Evolutionary conservation across 2,888 invertebrate genomes (phyloP), one percentile per base, ranked within the genome.

Genomic region (Amphipyra tragopoginis): DNA sequence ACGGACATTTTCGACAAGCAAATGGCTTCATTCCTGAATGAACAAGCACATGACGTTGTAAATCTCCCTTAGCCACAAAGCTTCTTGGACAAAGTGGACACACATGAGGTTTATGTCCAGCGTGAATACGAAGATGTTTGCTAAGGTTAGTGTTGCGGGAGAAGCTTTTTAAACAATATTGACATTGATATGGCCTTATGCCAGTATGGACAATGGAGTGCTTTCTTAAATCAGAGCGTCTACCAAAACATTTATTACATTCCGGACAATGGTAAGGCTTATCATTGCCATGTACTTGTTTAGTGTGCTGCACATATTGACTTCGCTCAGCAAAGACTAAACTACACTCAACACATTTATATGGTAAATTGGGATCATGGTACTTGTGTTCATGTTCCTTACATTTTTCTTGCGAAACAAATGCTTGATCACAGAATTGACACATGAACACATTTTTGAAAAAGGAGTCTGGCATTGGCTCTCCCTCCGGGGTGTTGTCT

Each of bases 191-290:
- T 0, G 97, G 97, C 71, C 97, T 95, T 47, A 96, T 95, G 5
- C 97, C 97, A n/a, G 97, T 97, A 77, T 97, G 97, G 0, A 97
- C 97, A 70, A 97, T 96, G 33, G 97, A 96, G 88, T 97, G 97
- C 77, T 97, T 97, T 67, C 97, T 94, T 42, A 97, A 87, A 88
- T 97, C 97, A 8, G 97, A 97, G 49, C 97, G 92, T 15, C 97
- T 92, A 0, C 96, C 96, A 86, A 97, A 97, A 45, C 96, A 96
- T 81, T 97, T 96, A 21, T 96, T 96, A 88, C 97, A 97, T 79
- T 96, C 96, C 0, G 96, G 96, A 79, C 97, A 97, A 38, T 96
- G 95, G 80, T 96, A 97, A 0, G 97, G 97, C 69, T 97, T 96
- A 73, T 97, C 96, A 77, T 96, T 96, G 62, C 96, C 96, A 85